These are phyloP conservation scores for Hemiscyllium ocellatum DNA, from an alignment of 2,113 vertebrate genomes.

Conservation along the genomic window DNA sequence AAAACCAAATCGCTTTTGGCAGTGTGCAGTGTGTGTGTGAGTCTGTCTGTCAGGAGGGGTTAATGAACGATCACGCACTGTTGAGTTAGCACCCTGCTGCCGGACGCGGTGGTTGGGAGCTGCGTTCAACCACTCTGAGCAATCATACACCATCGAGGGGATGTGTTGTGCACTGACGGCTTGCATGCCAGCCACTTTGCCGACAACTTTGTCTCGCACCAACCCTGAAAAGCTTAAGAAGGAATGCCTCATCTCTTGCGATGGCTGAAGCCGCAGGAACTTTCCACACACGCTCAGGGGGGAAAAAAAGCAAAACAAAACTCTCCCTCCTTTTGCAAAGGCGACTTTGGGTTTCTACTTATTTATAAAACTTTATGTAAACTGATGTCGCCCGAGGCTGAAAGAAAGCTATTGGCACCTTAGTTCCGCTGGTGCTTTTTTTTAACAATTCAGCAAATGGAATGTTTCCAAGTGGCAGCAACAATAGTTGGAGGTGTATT, in stretches of 20 bases:
- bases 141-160: not conserved
- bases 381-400: conserved; percentile 18
- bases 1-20: not conserved
- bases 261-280: too few species aligned
- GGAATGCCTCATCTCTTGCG: not conserved
- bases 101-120: not conserved
- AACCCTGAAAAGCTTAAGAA: too few species aligned
- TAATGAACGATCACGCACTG: not conserved
- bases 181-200: not conserved
- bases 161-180: not conserved
- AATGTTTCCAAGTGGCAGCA: not conserved
- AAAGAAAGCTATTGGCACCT: not conserved
- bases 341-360: not conserved
- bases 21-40: not conserved
- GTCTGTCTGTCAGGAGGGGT: not conserved
- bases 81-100: not conserved
- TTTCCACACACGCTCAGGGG: too few species aligned
- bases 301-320: not conserved
- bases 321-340: not conserved
- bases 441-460: not conserved
- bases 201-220: not conserved
- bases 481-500: not conserved
- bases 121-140: not conserved
- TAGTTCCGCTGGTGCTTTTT: not conserved
- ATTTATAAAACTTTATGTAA: conserved; percentile 1